A percentile compares a stretch with the other conserved stretches of the same genome.
Evolutionary conservation across 2,888 invertebrate species (phyloP).

Genomic region (Lysandra coridon): DNA sequence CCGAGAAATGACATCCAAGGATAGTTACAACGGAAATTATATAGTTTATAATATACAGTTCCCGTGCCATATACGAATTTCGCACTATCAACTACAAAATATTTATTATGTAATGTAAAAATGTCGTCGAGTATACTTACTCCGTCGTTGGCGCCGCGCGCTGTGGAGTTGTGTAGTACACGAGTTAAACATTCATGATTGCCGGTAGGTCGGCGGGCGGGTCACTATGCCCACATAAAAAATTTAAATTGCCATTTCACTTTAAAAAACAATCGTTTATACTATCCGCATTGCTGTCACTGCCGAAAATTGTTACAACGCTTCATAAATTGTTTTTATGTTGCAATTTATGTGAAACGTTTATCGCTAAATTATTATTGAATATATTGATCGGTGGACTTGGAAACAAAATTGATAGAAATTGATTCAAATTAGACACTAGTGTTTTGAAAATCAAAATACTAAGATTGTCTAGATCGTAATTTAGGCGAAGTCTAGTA

Average conservation of each 20-base stretch:
- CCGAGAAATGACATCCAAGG: too few species aligned
- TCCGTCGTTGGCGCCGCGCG: background rate
- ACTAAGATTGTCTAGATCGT: too few species aligned
- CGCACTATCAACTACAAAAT: too few species aligned
- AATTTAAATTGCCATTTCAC: constrained; percentile 40
- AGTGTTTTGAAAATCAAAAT: too few species aligned
- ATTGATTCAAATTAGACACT: too few species aligned
- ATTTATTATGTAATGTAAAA: background rate
- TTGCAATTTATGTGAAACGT: background rate
- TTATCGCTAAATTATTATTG: background rate
- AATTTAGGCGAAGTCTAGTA: background rate
- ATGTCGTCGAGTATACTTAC: background rate
- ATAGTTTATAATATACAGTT: too few species aligned
- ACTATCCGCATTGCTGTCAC: constrained; percentile 31
- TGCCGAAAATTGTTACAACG: constrained; percentile 13
- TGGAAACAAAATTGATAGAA: too few species aligned
- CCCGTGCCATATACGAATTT: too few species aligned
- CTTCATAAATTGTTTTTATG: constrained; percentile 15
- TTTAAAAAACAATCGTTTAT: constrained; percentile 35
- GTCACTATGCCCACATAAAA: constrained; percentile 39
- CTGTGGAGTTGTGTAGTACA: background rate
- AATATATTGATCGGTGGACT: background rate
- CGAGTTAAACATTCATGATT: constrained; percentile 40
- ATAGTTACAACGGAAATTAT: too few species aligned
- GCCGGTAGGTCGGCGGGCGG: constrained; percentile 38